These are phyloP conservation scores for Limenitis camilla DNA, from an alignment of 2,888 invertebrate species.

Conservation along the genomic window DNA sequence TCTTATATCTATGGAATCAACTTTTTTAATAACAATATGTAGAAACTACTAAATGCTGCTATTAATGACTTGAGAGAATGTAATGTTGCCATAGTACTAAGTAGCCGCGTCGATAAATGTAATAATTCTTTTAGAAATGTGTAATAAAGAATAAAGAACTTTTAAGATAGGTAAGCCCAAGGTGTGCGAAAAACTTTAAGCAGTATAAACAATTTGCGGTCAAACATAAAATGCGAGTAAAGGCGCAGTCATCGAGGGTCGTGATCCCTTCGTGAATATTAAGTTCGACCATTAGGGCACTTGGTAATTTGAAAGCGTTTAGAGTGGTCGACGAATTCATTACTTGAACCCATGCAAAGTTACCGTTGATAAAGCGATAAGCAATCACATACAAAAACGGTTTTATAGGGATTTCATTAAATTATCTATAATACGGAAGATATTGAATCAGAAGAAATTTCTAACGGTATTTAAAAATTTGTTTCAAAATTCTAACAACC, in stretches of 20 bases:
- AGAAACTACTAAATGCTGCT: too few relatives aligned
- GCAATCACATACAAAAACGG: neutral
- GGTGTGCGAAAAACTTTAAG: constrained; percentile 1
- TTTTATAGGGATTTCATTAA: too few relatives aligned
- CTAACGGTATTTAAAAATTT: too few relatives aligned
- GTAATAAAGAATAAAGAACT: neutral
- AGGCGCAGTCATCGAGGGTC: constrained; percentile 25
- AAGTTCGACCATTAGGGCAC: constrained; percentile 56
- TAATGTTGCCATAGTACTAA: too few relatives aligned
- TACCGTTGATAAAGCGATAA: constrained; percentile 36
- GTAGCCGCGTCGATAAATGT: too few relatives aligned
- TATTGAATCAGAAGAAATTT: too few relatives aligned
- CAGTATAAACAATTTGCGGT: constrained; percentile 32
- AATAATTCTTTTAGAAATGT: neutral
- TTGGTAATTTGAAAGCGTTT: constrained; percentile 57
- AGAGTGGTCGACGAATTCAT: constrained; percentile 51
- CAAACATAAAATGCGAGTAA: constrained; percentile 27
- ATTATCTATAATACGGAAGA: too few relatives aligned
- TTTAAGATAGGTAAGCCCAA: neutral
- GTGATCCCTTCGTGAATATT: constrained; percentile 58
- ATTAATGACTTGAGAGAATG: too few relatives aligned
- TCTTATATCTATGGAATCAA: neutral
- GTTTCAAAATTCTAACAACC: too few relatives aligned
- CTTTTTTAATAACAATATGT: too few relatives aligned
- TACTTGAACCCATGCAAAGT: constrained; percentile 39